Conservation (phyloP, 2,888 invertebrate genomes). For the Eilema griseolum region DNA sequence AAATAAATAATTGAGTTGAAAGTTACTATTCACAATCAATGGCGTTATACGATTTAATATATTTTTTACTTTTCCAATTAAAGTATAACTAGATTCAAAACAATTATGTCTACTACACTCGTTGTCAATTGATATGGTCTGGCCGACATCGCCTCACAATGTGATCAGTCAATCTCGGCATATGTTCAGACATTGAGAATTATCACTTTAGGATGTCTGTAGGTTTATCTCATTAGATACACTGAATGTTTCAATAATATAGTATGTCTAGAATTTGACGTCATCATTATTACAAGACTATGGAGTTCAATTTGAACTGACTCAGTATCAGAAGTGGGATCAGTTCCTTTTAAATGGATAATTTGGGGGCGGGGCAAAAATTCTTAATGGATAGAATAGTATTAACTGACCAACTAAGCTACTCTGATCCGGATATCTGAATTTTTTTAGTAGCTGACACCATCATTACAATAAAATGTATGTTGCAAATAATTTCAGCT, state of each 20-base stretch:
- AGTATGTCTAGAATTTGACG: neutral
- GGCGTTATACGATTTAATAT: neutral
- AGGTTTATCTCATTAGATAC: too few species aligned
- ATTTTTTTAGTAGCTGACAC: too few species aligned
- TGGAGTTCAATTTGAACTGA: neutral
- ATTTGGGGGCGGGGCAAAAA: too few species aligned
- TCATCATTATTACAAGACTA: neutral
- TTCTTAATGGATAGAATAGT: too few species aligned
- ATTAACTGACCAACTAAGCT: too few species aligned
- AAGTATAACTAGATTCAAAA: neutral
- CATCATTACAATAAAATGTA: too few species aligned
- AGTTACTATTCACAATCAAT: neutral
- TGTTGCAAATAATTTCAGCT: too few species aligned
- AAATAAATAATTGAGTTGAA: neutral
- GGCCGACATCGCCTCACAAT: neutral
- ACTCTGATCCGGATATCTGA: too few species aligned
- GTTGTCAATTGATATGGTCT: neutral
- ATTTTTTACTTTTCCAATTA: neutral
- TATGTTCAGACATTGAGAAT: neutral
- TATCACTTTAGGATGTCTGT: too few species aligned
- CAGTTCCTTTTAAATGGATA: too few species aligned
- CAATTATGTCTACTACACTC: neutral
- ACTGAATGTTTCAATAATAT: too few species aligned
- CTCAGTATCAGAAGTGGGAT: neutral
- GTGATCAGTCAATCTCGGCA: neutral